Evolutionary conservation across 2,888 invertebrate species (phyloP), one percentile per base, ranked within the genome.

Genomic region (Cephus sareptanus): DNA sequence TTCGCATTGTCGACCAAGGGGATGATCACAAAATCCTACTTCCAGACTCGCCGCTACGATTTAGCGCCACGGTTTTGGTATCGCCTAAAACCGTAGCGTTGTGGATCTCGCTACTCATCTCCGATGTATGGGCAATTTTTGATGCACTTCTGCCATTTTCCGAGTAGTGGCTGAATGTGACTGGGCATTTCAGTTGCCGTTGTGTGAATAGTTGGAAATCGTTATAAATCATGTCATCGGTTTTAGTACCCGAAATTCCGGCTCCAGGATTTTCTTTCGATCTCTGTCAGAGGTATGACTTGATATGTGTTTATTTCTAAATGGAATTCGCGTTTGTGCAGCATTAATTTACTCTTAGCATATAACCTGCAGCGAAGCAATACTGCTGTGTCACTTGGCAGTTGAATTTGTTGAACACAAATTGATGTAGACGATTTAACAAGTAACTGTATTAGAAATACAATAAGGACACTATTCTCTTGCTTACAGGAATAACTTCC

Each of bases 231-330:
- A 96, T 96, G 96, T 93, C 95, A 86, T 94, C 95, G 77, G 93
- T 95, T 85, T 92, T 96, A 79, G 94, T 94, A 81, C 95, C 96
- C 74, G 95, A 96, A 92, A 92, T 95, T 87, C 94, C 95, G 35
- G 90, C 93, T 40, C 92, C 96, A 37, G 97, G 97, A 79, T 97
- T 97, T 92, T 96, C 96, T 76, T 97, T 97, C 87, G 97, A 96
- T 85, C 96, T 97, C 89, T 96, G 95, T 91, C 94, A 94, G 88
- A 94, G 97, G 97, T 97, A 93, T 87, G 79, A 37, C 9, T 56
- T 23, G 23, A 56, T 56, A 56, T 56, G 40, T 56, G 23, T 56
- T 23, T 23, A 56, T 56, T 23, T 56, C 23, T 23, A 56, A 56
- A 56, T 56, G 6, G 23, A 23, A 9, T 9, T 56, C 0, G 23